These are phyloP conservation scores for Macrotus californicus DNA, from an alignment of 2,113 vertebrate genomes.

Conservation along the genomic window DNA sequence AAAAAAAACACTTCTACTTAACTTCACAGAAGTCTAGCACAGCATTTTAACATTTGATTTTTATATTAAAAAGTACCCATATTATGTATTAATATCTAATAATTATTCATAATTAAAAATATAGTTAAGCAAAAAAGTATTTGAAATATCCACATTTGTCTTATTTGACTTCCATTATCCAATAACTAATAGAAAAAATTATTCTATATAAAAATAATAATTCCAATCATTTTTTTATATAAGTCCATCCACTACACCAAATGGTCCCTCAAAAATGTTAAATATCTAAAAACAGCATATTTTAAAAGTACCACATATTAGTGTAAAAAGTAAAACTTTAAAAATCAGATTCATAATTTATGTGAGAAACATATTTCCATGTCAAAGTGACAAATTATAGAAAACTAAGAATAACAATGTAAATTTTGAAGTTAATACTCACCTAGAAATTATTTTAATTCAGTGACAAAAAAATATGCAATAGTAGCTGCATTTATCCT, in stretches of 20 bases:
- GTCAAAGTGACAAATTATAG: background rate
- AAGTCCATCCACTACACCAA: background rate
- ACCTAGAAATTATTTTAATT: constrained; percentile 33
- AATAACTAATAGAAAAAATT: constrained; percentile 12
- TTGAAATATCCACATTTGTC: background rate
- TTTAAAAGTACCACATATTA: background rate
- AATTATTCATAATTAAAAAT: background rate
- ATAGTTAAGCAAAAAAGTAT: background rate
- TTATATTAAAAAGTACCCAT: background rate
- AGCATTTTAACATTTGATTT: background rate
- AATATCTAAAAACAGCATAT: background rate
- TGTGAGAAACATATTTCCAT: background rate
- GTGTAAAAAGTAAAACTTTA: background rate
- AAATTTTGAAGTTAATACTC: background rate
- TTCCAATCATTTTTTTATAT: background rate
- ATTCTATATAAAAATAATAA: constrained; percentile 1
- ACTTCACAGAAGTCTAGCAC: background rate
- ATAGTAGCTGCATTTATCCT: background rate
- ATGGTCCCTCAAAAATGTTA: background rate
- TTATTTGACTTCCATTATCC: constrained; percentile 6
- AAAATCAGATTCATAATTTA: background rate
- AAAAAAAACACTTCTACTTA: background rate
- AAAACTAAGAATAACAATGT: background rate
- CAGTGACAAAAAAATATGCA: constrained; percentile 10
- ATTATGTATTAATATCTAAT: background rate